Evolutionary conservation across 2,888 invertebrate genomes (phyloP), one percentile per base, ranked within the genome.

Genomic region (Ormyrus nitidulus): DNA sequence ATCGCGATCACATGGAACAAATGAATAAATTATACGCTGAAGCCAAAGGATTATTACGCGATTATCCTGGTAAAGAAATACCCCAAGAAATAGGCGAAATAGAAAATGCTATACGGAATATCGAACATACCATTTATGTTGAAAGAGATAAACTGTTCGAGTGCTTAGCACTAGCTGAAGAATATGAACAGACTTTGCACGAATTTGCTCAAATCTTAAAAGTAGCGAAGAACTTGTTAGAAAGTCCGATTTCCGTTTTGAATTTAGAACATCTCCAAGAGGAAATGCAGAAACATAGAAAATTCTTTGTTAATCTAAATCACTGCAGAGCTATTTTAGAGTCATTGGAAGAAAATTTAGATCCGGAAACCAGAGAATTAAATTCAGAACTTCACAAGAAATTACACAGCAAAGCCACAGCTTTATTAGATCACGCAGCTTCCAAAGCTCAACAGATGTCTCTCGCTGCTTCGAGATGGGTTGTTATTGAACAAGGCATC

Each of bases 201-300:
- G 97, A 97, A 88, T 96, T 97, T 85, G 94, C 94, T 9, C 96
- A 97, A 88, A 96, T 97, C 51, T 96, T 96, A 4, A 94, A 96
- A 72, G 93, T 97, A 6, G 97, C 97, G 0, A 96, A 97, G 89
- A 94, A 95, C 61, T 91, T 97, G 56, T 93, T 97, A 7, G 95
- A 96, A 83, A 95, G 95, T 84, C 94, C 95, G 62, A 94, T 97
- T 53, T 93, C 94, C 7, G 95, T 96, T 0, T 93, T 93, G 56
- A 94, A 94, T 84, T 91, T 96, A 81, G 94, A 95, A 85, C 95
- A 96, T 85, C 91, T 97, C n/a, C 96, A 96, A 86, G 96, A 96
- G 86, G 97, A 97, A 91, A 96, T 97, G 91, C 96, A 96, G 86
- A 97, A 96, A 87, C 96, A 97, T 86, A 93, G 97, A 58, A 96